Percentiles rank a stretch among this genome's conserved stretches.
These are phyloP conservation scores for Argynnis bischoffii DNA, from an alignment of 2,888 invertebrate genomes.

Conservation along the genomic window DNA sequence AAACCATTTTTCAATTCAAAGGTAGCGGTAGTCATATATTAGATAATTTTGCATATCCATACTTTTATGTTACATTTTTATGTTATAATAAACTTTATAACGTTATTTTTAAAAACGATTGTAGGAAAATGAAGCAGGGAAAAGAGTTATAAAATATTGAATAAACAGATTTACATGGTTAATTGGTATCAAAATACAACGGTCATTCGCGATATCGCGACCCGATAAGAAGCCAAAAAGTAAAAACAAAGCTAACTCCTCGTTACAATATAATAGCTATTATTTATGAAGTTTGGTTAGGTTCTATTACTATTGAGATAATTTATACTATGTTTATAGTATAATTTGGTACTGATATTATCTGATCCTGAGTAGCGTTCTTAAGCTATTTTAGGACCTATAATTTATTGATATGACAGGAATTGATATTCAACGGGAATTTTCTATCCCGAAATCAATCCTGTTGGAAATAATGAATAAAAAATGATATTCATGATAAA, in stretches of 20 bases:
- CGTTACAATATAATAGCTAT: too few species aligned
- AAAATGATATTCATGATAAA: constrained; percentile 18
- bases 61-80: not conserved
- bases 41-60: not conserved
- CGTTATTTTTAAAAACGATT: not conserved
- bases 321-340: too few species aligned
- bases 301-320: too few species aligned
- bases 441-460: not conserved
- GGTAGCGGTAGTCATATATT: constrained; percentile 11
- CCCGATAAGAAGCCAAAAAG: too few species aligned
- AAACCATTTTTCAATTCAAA: constrained; percentile 24
- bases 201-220: too few species aligned
- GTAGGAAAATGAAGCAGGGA: not conserved
- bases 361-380: not conserved
- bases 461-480: constrained; percentile 9
- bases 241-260: too few species aligned
- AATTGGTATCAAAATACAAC: too few species aligned
- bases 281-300: too few species aligned
- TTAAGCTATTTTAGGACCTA: not conserved
- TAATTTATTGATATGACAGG: not conserved
- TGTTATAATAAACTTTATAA: not conserved
- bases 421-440: not conserved
- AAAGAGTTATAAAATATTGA: too few species aligned
- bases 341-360: too few species aligned
- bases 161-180: too few species aligned